Conservation (phyloP, 2,113 vertebrate genomes). For the Trogon melanurus region DNA sequence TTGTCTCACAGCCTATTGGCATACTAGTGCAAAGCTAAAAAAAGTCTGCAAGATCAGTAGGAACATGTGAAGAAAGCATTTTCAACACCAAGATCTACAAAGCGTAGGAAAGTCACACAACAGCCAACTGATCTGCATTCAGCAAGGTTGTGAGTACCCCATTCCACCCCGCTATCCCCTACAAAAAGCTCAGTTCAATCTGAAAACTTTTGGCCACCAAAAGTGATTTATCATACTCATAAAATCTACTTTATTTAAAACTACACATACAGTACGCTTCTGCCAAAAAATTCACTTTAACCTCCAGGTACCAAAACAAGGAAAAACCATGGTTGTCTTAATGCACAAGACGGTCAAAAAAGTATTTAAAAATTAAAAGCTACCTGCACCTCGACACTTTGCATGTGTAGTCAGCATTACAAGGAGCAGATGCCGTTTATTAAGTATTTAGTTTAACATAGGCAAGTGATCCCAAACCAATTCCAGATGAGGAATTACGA, state of each 20-base stretch:
- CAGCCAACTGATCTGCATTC: slow-evolving; percentile 41
- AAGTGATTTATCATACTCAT: slow-evolving; percentile 48
- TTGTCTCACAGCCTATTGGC: background rate
- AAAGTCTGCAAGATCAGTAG: background rate
- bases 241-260: slow-evolving; percentile 70
- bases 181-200: slow-evolving; percentile 64
- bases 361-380: slow-evolving; percentile 58
- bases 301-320: slow-evolving; percentile 58
- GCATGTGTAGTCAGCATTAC: slow-evolving; percentile 9
- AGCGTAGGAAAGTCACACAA: slow-evolving; percentile 36
- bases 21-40: background rate
- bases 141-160: background rate
- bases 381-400: slow-evolving; percentile 34
- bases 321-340: slow-evolving; percentile 64
- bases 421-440: slow-evolving; percentile 4
- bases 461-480: slow-evolving; percentile 60
- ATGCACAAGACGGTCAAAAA: slow-evolving; percentile 60
- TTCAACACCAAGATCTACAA: slow-evolving; percentile 38
- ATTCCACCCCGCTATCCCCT: background rate
- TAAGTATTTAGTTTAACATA: slow-evolving; percentile 36
- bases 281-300: slow-evolving; percentile 67
- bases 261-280: slow-evolving; percentile 64
- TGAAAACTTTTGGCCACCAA: slow-evolving; percentile 70
- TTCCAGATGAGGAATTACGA: slow-evolving; percentile 52
- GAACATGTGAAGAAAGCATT: background rate